phyloP scores from a whole-genome alignment of 2,113 vertebrate species.

The Rhinopomastus cyanomelas region DNA sequence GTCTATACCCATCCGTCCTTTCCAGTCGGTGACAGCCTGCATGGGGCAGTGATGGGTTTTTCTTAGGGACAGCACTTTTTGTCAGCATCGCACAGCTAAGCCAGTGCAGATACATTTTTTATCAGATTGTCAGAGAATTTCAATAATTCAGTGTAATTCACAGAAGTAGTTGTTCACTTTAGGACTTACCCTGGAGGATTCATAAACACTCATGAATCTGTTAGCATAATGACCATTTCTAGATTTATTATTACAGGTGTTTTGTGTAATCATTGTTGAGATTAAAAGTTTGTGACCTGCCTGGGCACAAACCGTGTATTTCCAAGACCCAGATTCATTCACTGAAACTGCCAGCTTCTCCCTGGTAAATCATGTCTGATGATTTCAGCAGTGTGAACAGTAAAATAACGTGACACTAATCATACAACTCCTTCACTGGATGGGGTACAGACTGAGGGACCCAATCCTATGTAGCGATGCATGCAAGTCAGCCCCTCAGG shows the following conservation, averaged over 20 bases:
- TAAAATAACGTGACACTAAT: neutral
- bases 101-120: conserved; percentile 17
- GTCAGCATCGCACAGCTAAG: neutral
- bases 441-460: neutral
- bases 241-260: neutral
- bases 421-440: neutral
- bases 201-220: neutral
- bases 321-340: neutral
- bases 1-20: neutral
- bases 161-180: conserved; percentile 13
- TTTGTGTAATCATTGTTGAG: neutral
- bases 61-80: neutral
- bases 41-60: neutral
- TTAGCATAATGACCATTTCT: conserved; percentile 6
- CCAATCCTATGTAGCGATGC: neutral
- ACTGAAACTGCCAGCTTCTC: neutral
- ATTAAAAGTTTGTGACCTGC: neutral
- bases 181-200: neutral
- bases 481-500: neutral
- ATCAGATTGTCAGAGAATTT: neutral
- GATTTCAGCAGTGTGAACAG: neutral
- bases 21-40: neutral
- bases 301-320: neutral
- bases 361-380: neutral
- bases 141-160: conserved; percentile 7